Conservation (phyloP, 2,113 vertebrate genomes). For the Dinomys branickii region DNA sequence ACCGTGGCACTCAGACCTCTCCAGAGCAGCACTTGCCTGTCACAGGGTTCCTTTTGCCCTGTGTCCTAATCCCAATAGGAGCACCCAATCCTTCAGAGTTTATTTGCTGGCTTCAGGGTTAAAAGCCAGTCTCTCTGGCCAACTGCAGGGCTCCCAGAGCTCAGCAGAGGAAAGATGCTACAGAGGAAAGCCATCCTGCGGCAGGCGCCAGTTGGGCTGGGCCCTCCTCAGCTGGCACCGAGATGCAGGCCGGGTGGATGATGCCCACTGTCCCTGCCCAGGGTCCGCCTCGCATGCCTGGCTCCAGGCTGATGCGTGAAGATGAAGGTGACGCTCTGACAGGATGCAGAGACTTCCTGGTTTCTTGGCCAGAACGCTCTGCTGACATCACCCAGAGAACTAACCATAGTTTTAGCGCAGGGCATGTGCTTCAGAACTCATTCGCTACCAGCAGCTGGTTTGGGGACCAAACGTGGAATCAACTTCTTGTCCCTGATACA, state of each 20-base stretch:
- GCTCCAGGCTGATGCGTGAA: neutral
- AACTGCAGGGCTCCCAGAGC: neutral
- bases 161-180: neutral
- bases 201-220: neutral
- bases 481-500: neutral
- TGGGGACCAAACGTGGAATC: neutral
- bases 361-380: constrained; percentile 56
- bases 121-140: neutral
- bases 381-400: constrained; percentile 66
- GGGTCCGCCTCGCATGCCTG: neutral
- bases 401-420: constrained; percentile 49
- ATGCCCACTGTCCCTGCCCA: neutral
- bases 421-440: constrained; percentile 59
- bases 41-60: no score
- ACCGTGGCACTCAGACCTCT: neutral
- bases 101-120: neutral
- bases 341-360: neutral
- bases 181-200: neutral
- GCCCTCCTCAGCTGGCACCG: neutral
- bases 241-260: no score
- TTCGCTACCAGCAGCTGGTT: neutral
- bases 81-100: neutral
- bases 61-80: neutral
- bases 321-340: neutral
- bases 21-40: accelerated